Base-by-base conservation (phyloP, 2,888 invertebrate genomes). In the Adelphocoris suturalis region DNA sequence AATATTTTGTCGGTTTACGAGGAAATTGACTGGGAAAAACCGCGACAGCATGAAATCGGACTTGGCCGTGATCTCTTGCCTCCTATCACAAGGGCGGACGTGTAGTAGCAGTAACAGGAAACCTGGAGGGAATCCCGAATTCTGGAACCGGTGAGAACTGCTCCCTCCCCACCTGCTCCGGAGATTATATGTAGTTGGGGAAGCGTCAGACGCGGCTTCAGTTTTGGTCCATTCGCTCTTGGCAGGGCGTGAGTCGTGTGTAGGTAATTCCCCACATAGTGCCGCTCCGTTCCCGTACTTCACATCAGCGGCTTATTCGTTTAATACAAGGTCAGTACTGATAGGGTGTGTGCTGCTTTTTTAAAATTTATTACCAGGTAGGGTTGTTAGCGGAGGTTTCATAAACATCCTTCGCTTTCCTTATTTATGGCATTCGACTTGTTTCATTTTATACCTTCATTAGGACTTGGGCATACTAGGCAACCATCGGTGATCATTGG, bases 101-200 rank as follows among this genome's bases (percentile, higher is more conserved):
- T 11, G 11, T 68, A 3, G 12, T 68, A 27, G 23, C n/a, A 5
- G 68, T 68, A 68, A 13, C 68, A 23, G 68, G 68, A 68, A 68
- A 68, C 23, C 27, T 5, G 12, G 11, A 68, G 68, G 68, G 68
- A 68, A 68, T 68, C 68, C 68, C 68, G 19, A 13, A 27, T 12
- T 52, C 57, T n/a, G 68, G 68, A 5, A 68, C n/a, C 68, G 23
- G 68, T 52, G 52, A 13, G 27, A 68, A 68, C 68, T 19, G 27
- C 68, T 19, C 68, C 68, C 68, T 5, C 19, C 19, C 27, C 68
- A 23, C 23, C 12, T 52, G 11, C 68, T 23, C 68, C 19, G 68
- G 23, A 68, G 68, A 68, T 68, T 19, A 19, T 19, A 52, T 16
- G 57, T 57, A 68, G 68, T 68, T 68, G 68, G 68, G 68, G 11